Evolutionary conservation across 2,113 vertebrate genomes (phyloP), one percentile per base, ranked within the genome.

Genomic region (Gobiocypris rarus): DNA sequence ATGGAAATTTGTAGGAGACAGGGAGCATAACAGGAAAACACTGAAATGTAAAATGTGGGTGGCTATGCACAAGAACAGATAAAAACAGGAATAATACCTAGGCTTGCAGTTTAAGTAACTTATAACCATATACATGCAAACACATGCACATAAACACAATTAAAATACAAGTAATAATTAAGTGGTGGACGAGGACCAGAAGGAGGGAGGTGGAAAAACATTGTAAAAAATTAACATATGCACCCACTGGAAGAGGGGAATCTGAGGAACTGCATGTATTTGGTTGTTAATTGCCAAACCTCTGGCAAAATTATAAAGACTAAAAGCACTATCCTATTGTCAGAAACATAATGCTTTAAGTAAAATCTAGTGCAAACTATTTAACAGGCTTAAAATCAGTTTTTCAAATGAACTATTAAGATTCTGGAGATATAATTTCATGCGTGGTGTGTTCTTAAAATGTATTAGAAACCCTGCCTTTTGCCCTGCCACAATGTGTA

Each of bases 11-110:
- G 77, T 87, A 48, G 70, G 82, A 87, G 81, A 86, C 81, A 86
- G 38, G 65, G 85, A 77, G 74, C 83, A 82, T 90, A 90, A 89
- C 88, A 92, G 84, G 86, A 85, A 90, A 89, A 87, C 85, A 84
- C 17, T 87, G 89, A 86, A 88, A 90, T 77, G 75, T 75, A 87
- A 90, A 86, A 89, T 89, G 87, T 90, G 86, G 82, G 88, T 80
- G 65, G 71, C 88, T 71, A 88, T 81, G 10, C 86, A 71, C 15
- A 90, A 48, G 56, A 88, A 88, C 10, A 58, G 69, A 70, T 84
- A 87, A 10, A 83, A 74, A 65, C 82, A 83, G 87, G 84, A 54
- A 84, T 71, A 83, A 58, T 83, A 86, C 90, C 87, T 86, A 34
- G 50, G 74, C 86, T 70, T 69, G n/a, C 45, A 67, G 69, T 50